Evolutionary conservation across 1,140 invertebrate genomes (phyloP).

Genomic region (Sesamia nonagrioides): DNA sequence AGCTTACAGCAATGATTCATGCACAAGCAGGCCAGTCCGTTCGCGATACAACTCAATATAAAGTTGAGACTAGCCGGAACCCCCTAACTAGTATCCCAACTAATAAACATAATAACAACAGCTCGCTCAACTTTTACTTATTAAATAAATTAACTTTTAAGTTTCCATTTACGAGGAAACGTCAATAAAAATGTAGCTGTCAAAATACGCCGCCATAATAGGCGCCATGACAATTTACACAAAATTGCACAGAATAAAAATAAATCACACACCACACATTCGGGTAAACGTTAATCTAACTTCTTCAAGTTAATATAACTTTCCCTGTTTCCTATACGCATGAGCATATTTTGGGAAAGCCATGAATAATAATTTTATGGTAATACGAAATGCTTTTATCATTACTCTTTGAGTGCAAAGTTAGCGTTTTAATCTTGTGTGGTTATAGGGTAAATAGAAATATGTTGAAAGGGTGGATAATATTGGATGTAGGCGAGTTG

Average conservation of each 20-base stretch:
- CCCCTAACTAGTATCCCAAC: no score
- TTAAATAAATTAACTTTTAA: no score
- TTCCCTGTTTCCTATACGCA: constrained; percentile 75
- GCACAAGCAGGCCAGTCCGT: no score
- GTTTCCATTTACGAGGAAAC: no score
- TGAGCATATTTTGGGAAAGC: constrained; percentile 72
- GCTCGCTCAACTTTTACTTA: no score
- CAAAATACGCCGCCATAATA: constrained; percentile 11
- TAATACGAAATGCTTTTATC: constrained; percentile 62
- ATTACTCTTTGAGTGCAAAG: constrained; percentile 52
- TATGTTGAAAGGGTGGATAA: constrained; percentile 10
- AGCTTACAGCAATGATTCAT: no score
- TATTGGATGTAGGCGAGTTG: not conserved
- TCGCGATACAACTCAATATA: no score
- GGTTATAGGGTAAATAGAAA: constrained; percentile 9
- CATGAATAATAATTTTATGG: constrained; percentile 78
- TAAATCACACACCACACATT: constrained; percentile 59
- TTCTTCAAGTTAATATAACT: constrained; percentile 78
- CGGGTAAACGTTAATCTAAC: constrained; percentile 78
- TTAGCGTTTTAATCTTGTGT: constrained; percentile 31
- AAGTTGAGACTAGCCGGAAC: no score
- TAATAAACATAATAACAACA: no score
- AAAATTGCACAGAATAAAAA: constrained; percentile 47
- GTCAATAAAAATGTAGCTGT: not conserved
- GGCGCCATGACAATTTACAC: constrained; percentile 26